phyloP scores from a whole-genome alignment of 1,140 invertebrate genomes.

The Sarcophaga peregrina region DNA sequence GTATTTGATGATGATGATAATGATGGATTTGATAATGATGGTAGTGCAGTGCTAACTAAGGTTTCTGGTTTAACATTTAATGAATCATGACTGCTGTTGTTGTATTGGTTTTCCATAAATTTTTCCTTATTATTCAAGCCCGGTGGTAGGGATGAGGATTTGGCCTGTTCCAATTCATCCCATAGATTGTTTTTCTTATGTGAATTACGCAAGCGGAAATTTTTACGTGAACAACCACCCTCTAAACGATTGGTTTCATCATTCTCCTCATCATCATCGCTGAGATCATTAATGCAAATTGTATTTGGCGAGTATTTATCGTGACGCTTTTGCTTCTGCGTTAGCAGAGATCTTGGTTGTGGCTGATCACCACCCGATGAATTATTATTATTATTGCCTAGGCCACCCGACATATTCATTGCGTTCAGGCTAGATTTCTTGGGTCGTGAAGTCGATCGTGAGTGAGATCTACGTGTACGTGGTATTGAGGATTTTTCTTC shows the following conservation, averaged over 20 bases:
- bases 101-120: no score
- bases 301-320: slow-evolving; percentile 6
- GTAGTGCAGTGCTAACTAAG: slow-evolving; percentile 27
- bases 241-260: slow-evolving; percentile 9
- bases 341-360: background rate
- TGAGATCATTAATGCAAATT: slow-evolving; percentile 27
- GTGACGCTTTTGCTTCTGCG: slow-evolving; percentile 30
- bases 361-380: slow-evolving; percentile 24
- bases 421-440: background rate
- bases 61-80: background rate
- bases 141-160: slow-evolving; percentile 58
- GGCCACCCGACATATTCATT: background rate
- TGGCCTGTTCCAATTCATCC: slow-evolving; percentile 25
- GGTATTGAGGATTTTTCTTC: background rate
- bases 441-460: background rate
- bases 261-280: slow-evolving; percentile 9
- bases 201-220: background rate
- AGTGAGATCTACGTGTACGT: slow-evolving; percentile 11
- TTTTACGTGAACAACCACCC: background rate
- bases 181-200: background rate
- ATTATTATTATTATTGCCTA: background rate
- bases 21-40: slow-evolving; percentile 20
- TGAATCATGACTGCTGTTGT: background rate
- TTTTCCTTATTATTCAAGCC: slow-evolving; percentile 1
- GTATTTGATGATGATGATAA: slow-evolving; percentile 39